A percentile compares a stretch with the other conserved stretches of the same genome.
These are phyloP conservation scores for Caerostris extrusa DNA, from an alignment of 1,140 invertebrate genomes.

Conservation along the genomic window DNA sequence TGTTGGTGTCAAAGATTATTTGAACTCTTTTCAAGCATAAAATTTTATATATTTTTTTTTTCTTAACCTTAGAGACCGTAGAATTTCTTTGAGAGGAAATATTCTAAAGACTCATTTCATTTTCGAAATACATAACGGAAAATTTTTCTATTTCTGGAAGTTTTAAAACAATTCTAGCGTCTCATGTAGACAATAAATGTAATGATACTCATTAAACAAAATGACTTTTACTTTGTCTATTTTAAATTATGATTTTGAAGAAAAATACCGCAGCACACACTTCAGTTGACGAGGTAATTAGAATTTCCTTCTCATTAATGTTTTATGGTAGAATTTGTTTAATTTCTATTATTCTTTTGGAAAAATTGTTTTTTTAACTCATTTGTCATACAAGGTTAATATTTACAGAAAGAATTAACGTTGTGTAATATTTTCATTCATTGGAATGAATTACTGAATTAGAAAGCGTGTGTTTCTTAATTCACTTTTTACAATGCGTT, in stretches of 20 bases:
- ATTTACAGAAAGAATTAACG: not conserved
- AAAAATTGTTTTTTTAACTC: not conserved
- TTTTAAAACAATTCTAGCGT: slow-evolving; percentile 15
- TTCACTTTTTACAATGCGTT: no score
- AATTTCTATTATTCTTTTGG: not conserved
- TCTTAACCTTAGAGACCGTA: not conserved
- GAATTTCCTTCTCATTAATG: not conserved
- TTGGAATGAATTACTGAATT: not conserved
- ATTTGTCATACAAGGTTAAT: not conserved
- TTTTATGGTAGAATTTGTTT: not conserved
- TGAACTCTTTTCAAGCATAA: slow-evolving; percentile 1
- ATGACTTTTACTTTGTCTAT: not conserved
- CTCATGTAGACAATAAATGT: slow-evolving; percentile 10
- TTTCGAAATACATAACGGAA: not conserved
- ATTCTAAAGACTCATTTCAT: not conserved
- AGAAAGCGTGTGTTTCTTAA: not conserved
- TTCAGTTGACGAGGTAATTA: slow-evolving; percentile 5
- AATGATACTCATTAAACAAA: slow-evolving; percentile 5
- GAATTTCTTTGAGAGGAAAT: slow-evolving; percentile 8
- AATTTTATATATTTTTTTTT: not conserved
- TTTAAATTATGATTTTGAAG: slow-evolving; percentile 21
- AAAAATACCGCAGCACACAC: not conserved
- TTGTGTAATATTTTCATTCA: not conserved
- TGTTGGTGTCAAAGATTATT: slow-evolving; percentile 41
- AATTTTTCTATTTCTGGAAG: not conserved